Evolutionary conservation across 2,113 vertebrate species (phyloP).

Genomic region (Gopherus evgoodei): DNA sequence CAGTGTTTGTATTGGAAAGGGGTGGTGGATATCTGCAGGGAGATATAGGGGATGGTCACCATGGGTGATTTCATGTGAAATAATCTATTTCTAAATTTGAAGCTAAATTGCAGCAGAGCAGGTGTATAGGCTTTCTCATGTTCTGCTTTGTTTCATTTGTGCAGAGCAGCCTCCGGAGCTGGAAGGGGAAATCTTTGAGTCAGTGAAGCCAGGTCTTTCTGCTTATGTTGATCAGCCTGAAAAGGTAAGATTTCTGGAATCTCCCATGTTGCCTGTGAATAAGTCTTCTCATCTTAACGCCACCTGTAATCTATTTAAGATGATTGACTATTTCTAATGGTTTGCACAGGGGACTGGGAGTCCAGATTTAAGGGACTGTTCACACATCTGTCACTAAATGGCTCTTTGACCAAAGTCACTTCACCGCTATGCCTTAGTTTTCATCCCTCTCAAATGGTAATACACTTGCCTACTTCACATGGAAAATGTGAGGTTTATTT

Average conservation of each 20-base stretch:
- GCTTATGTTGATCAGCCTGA: constrained; percentile 92
- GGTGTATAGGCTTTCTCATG: not conserved
- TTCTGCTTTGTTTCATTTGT: constrained; percentile 57
- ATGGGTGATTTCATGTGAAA: not conserved
- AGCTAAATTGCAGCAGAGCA: not conserved
- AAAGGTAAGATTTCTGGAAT: constrained; percentile 80
- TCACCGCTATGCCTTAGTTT: not conserved
- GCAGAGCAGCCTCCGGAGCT: constrained; percentile 87
- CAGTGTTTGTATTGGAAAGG: not conserved
- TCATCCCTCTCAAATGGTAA: not conserved
- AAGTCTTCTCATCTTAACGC: not conserved
- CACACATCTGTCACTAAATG: not conserved
- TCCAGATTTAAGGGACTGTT: not conserved
- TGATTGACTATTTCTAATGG: not conserved
- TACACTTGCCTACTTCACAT: not conserved
- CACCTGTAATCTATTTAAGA: not conserved
- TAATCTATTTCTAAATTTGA: not conserved
- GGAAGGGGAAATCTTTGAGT: constrained; percentile 95
- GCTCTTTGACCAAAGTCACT: not conserved
- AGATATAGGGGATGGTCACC: not conserved
- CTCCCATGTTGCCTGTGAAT: not conserved
- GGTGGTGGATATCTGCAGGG: not conserved
- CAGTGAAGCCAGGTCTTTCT: constrained; percentile 96
- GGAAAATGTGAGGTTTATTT: not conserved
- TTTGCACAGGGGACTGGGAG: not conserved